Percentiles rank a stretch among this genome's conserved stretches.
Conservation (phyloP, 2,113 vertebrate species). For the Salvator merianae region DNA sequence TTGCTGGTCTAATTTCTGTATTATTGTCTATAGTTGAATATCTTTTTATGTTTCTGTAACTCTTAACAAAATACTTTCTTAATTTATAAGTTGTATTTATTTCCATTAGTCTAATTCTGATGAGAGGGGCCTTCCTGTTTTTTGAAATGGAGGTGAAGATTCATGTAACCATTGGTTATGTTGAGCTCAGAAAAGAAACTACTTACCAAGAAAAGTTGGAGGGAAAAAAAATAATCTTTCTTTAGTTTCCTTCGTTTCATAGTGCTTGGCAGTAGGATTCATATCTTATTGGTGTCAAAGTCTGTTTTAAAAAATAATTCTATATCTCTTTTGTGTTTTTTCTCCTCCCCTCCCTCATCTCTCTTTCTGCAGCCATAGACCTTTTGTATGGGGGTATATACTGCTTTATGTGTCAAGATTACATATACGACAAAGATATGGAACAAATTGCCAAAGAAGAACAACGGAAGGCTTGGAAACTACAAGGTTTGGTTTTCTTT, state of each 20-base stretch:
- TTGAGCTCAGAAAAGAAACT: not conserved
- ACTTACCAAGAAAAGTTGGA: not conserved
- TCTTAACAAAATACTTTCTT: not conserved
- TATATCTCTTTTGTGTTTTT: not conserved
- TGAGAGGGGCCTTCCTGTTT: not conserved
- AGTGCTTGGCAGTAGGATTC: not conserved
- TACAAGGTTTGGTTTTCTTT: slow-evolving; percentile 88
- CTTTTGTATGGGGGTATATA: slow-evolving; percentile 97
- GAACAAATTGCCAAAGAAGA: slow-evolving; percentile 99
- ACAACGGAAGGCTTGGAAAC: slow-evolving; percentile 97
- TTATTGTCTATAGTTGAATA: not conserved
- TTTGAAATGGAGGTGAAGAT: not conserved
- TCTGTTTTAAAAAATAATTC: slow-evolving; percentile 45
- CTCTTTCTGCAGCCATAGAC: slow-evolving; percentile 87
- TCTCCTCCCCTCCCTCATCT: slow-evolving; percentile 7
- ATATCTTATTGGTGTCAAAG: not conserved
- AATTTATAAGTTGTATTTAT: not conserved
- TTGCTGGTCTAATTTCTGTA: not conserved
- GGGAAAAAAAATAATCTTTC: not conserved
- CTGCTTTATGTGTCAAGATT: slow-evolving; percentile 99
- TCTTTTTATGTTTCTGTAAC: not conserved
- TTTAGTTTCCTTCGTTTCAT: slow-evolving; percentile 27
- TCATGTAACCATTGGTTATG: not conserved
- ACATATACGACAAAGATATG: slow-evolving; percentile 99
- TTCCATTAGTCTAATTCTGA: not conserved